Percentiles rank a stretch among this genome's conserved stretches.
Conservation (phyloP, 2,797 vertebrate genomes). For the Vespertilio murinus region DNA sequence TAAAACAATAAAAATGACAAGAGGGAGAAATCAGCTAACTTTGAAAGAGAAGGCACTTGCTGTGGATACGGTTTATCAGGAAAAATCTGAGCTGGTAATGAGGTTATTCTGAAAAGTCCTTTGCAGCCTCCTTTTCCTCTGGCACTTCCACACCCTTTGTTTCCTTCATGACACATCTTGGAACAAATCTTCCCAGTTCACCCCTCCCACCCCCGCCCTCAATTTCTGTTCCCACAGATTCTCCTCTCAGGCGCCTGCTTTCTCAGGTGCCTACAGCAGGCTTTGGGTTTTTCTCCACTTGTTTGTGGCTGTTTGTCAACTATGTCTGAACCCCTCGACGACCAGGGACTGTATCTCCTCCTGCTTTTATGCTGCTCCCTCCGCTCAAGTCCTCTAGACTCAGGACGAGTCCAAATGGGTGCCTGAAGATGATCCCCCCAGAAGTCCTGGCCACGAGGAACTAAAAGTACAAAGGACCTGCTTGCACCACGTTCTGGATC, state of each 20-base stretch:
- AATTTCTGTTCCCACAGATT: background rate
- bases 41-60: background rate
- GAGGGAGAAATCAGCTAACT: background rate
- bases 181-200: background rate
- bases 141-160: background rate
- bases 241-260: background rate
- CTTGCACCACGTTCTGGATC: background rate
- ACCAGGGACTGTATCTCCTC: background rate
- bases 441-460: background rate
- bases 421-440: background rate
- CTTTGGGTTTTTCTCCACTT: background rate
- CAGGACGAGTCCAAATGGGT: background rate
- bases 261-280: no score
- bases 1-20: background rate
- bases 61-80: background rate
- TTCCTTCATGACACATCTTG: background rate
- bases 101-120: background rate
- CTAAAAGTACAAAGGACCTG: no score
- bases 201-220: background rate
- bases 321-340: rapidly evolving
- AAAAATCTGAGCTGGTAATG: background rate
- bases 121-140: background rate
- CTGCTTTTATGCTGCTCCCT: background rate
- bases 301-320: background rate
- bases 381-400: background rate